Percentiles rank a stretch among this genome's conserved stretches.
Evolutionary conservation across 2,888 invertebrate genomes (phyloP).

Genomic region (Nesidiocoris tenuis): DNA sequence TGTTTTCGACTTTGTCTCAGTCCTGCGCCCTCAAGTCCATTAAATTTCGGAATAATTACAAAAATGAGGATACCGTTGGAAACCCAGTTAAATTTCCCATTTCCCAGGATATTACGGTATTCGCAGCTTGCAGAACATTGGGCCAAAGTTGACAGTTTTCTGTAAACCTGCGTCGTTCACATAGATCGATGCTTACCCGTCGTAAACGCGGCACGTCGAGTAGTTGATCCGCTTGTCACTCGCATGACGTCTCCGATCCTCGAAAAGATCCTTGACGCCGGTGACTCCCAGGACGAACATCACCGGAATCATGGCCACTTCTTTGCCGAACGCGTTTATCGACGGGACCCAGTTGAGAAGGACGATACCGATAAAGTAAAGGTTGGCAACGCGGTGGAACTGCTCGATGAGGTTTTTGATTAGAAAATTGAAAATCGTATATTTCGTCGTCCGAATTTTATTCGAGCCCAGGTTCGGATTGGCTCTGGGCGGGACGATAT

Average conservation of each 20-base stretch:
- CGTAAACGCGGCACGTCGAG: slow-evolving; percentile 86
- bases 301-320: slow-evolving; percentile 92
- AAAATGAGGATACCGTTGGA: too few relatives aligned
- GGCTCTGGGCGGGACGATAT: slow-evolving; percentile 77
- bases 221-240: slow-evolving; percentile 94
- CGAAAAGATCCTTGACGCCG: slow-evolving; percentile 91
- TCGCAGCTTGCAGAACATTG: too few relatives aligned
- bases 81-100: too few relatives aligned
- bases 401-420: slow-evolving; percentile 96
- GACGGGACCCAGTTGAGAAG: slow-evolving; percentile 93
- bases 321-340: slow-evolving; percentile 92
- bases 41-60: too few relatives aligned
- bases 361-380: slow-evolving; percentile 96
- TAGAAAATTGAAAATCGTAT: slow-evolving; percentile 88
- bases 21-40: too few relatives aligned
- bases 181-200: slow-evolving; percentile 78
- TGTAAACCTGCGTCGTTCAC: too few relatives aligned
- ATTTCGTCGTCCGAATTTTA: slow-evolving; percentile 89
- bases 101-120: too few relatives aligned
- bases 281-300: slow-evolving; percentile 92
- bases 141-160: too few relatives aligned
- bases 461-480: slow-evolving; percentile 66
- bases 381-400: slow-evolving; percentile 94
- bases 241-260: slow-evolving; percentile 82
- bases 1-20: too few relatives aligned